A percentile compares a stretch with the other conserved stretches of the same genome.
phyloP scores from a whole-genome alignment of 2,888 invertebrate genomes.

The Drosophila meridiana region DNA sequence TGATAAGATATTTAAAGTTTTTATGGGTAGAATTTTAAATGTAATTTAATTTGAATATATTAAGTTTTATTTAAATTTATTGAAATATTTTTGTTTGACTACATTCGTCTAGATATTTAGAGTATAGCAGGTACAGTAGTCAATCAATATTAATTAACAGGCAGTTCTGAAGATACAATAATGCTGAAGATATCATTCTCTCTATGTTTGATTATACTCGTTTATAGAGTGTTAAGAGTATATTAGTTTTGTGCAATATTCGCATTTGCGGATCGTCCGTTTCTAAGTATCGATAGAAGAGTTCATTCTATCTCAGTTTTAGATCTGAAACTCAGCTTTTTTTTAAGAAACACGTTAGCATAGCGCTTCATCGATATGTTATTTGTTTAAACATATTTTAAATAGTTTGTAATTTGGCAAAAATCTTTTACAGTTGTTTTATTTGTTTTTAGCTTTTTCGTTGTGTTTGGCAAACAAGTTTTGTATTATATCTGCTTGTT shows the following conservation, averaged over 20 bases:
- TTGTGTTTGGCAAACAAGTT: conserved; percentile 58
- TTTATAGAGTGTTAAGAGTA: too few species aligned
- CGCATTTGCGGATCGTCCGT: too few species aligned
- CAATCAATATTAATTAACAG: too few species aligned
- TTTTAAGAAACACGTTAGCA: background rate
- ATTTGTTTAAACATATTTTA: conserved; percentile 13
- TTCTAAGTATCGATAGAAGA: too few species aligned
- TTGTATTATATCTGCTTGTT: conserved; percentile 13
- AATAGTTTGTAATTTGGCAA: conserved; percentile 39
- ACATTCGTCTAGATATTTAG: background rate
- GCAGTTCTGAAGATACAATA: too few species aligned
- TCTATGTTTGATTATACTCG: too few species aligned
- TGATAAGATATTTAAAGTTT: background rate
- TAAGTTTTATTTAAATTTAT: background rate
- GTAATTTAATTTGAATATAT: background rate
- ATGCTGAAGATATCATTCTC: too few species aligned
- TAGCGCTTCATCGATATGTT: background rate
- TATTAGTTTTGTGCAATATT: too few species aligned
- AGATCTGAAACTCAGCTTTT: background rate
- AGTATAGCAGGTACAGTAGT: background rate
- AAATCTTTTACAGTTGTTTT: conserved; percentile 24
- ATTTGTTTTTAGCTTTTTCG: background rate
- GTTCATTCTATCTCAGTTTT: too few species aligned
- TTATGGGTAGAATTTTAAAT: background rate
- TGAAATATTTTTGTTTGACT: background rate